Conservation (phyloP, 2,113 vertebrate species). For the Aplodontia rufa region DNA sequence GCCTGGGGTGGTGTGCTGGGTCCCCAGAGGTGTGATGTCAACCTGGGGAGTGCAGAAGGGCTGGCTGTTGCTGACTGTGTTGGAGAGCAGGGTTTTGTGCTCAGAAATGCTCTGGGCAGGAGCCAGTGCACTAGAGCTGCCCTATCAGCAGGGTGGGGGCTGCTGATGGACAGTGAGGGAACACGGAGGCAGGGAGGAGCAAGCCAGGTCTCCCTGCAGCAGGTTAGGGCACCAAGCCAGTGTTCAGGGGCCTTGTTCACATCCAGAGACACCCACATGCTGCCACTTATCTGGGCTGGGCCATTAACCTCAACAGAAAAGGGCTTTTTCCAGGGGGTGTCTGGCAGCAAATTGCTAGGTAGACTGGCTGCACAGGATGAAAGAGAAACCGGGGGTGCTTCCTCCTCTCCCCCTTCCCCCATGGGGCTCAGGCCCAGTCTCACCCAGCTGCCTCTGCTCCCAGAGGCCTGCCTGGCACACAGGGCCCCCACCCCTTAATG, state of each 20-base stretch:
- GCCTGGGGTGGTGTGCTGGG: fast-evolving
- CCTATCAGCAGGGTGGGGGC: neutral
- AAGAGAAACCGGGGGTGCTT: conserved; percentile 76
- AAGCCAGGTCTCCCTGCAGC: neutral
- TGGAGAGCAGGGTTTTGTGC: neutral
- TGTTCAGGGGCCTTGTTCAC: conserved; percentile 61
- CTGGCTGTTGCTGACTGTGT: no score
- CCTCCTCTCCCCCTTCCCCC: neutral
- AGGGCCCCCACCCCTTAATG: neutral
- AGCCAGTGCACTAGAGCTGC: neutral
- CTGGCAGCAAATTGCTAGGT: conserved; percentile 90
- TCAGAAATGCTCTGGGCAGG: neutral
- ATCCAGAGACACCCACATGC: conserved; percentile 74
- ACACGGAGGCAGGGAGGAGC: neutral
- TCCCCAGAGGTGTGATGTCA: neutral
- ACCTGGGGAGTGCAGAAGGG: fast-evolving
- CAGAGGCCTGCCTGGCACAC: neutral
- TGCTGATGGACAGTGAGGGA: neutral
- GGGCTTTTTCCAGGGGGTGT: conserved; percentile 75
- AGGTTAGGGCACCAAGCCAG: neutral
- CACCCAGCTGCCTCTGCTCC: neutral
- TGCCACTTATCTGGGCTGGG: conserved; percentile 76
- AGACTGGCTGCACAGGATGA: conserved; percentile 85
- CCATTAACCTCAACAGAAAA: conserved; percentile 87
- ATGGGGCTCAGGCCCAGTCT: neutral